A percentile compares a stretch with the other conserved stretches of the same genome.
Conservation (phyloP, 2,888 invertebrate species). For the Ichneumon xanthorius region DNA sequence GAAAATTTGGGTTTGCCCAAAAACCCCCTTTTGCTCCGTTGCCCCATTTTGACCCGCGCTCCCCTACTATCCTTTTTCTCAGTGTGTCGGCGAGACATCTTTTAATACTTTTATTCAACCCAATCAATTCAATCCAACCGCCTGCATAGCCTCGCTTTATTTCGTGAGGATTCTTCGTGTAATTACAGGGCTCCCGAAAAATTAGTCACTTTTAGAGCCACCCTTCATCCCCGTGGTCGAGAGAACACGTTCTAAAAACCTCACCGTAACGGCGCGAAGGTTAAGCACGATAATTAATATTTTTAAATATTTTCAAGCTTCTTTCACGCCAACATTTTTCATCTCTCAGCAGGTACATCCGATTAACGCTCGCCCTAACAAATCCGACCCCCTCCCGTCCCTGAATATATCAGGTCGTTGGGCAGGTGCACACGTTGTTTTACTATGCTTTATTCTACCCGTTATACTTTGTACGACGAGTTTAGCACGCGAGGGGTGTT, state of each 20-base stretch:
- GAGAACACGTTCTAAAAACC: neutral
- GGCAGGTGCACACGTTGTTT: constrained; percentile 34
- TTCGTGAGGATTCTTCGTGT: neutral
- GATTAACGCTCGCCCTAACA: constrained; percentile 5
- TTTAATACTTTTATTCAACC: neutral
- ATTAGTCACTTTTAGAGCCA: neutral
- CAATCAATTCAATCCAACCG: neutral
- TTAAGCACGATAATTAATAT: constrained; percentile 11
- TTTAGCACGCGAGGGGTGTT: constrained; percentile 29
- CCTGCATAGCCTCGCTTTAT: neutral
- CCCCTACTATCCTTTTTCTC: too few relatives aligned
- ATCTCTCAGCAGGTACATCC: constrained; percentile 15
- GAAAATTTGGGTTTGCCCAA: too few relatives aligned
- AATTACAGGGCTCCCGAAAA: neutral
- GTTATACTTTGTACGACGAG: constrained; percentile 10
- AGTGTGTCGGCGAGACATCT: neutral
- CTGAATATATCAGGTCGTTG: constrained; percentile 31
- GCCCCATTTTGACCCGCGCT: too few relatives aligned
- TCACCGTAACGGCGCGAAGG: neutral
- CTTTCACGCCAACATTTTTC: neutral
- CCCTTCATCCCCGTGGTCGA: neutral
- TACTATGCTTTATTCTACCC: neutral
- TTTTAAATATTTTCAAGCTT: constrained; percentile 1
- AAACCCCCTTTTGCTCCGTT: too few relatives aligned
- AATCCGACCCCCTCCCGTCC: constrained; percentile 15